Conservation (phyloP, 2,113 vertebrate genomes). For the Dendropsophus ebraccatus region DNA sequence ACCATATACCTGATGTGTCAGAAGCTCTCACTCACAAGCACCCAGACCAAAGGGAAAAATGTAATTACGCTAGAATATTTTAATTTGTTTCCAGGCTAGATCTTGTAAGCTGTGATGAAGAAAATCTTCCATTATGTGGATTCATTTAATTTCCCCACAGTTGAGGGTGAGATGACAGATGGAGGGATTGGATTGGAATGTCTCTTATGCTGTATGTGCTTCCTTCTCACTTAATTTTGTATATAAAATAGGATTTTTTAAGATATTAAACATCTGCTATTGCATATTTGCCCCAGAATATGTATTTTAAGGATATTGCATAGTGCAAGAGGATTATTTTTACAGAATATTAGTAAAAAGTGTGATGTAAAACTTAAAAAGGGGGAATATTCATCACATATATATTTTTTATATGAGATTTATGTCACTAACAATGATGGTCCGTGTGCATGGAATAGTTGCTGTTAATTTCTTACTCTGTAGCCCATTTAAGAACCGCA, state of each 20-base stretch:
- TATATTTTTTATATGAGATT: not conserved
- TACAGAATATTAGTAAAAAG: not conserved
- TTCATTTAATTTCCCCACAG: constrained; percentile 77
- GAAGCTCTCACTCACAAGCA: constrained; percentile 42
- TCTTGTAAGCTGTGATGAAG: constrained; percentile 74
- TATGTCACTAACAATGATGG: not conserved
- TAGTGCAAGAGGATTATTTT: constrained; percentile 23
- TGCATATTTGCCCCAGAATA: constrained; percentile 20
- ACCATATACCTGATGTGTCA: constrained; percentile 33
- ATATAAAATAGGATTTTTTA: constrained; percentile 42
- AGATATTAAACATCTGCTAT: constrained; percentile 46
- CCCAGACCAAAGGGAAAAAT: constrained; percentile 47
- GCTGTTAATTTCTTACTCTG: not conserved
- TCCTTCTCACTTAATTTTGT: constrained; percentile 13
- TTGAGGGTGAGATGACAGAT: constrained; percentile 80
- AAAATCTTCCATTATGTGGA: constrained; percentile 74
- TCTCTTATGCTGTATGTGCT: constrained; percentile 21
- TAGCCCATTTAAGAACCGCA: not conserved
- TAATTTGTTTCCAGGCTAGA: constrained; percentile 70
- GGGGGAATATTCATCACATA: not conserved
- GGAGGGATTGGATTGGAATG: constrained; percentile 65
- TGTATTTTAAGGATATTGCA: constrained; percentile 33
- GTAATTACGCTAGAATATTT: constrained; percentile 54
- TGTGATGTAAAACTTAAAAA: constrained; percentile 1
- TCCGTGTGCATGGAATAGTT: not conserved